These are phyloP conservation scores for Chloroclysta siterata DNA, from an alignment of 2,888 invertebrate species.

Conservation along the genomic window DNA sequence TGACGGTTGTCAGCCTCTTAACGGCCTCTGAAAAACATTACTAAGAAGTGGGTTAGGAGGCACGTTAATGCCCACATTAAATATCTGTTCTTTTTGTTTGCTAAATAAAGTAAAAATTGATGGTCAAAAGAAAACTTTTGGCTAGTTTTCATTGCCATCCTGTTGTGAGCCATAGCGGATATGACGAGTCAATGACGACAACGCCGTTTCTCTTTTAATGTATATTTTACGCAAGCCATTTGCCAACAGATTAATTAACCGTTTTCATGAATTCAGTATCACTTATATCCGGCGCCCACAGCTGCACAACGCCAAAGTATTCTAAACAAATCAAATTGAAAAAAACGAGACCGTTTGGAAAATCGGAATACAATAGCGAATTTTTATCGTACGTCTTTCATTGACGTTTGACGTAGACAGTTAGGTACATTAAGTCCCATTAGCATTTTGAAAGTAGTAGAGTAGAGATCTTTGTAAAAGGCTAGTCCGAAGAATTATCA, in stretches of 20 bases:
- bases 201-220: conserved; percentile 12
- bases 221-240: conserved; percentile 22
- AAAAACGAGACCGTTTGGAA: too few relatives aligned
- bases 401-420: too few relatives aligned
- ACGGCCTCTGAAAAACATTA: too few relatives aligned
- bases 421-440: too few relatives aligned
- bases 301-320: conserved; percentile 20
- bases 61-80: too few relatives aligned
- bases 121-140: conserved; percentile 3
- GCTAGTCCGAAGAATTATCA: too few relatives aligned
- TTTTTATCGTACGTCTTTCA: too few relatives aligned
- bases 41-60: too few relatives aligned
- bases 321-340: conserved; percentile 9
- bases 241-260: conserved; percentile 22
- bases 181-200: conserved; percentile 19
- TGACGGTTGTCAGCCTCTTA: too few relatives aligned
- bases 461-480: too few relatives aligned
- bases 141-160: conserved; percentile 18
- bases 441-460: too few relatives aligned
- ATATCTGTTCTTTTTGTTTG: neutral
- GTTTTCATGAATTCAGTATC: conserved; percentile 27
- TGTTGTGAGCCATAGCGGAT: conserved; percentile 19
- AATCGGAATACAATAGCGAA: too few relatives aligned
- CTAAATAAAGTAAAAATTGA: neutral
- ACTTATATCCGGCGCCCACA: conserved; percentile 31